These are phyloP conservation scores for Drosophila paramelanica DNA, from an alignment of 2,888 invertebrate species.

Conservation along the genomic window DNA sequence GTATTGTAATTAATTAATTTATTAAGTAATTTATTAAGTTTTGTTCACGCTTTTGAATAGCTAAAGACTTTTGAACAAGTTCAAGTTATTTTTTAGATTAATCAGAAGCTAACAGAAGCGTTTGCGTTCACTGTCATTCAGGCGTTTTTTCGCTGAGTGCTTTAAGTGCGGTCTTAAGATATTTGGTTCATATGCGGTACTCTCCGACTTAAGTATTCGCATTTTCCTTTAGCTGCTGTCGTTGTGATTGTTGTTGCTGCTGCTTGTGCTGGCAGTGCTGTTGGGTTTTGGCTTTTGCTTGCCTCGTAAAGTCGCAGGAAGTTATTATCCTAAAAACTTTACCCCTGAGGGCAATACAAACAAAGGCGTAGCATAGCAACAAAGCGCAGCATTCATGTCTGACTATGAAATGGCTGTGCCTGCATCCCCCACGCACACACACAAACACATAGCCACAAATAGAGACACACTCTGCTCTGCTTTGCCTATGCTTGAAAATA, in stretches of 20 bases:
- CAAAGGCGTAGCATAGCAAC: slow-evolving; percentile 77
- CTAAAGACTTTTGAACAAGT: neutral
- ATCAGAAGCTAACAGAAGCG: neutral
- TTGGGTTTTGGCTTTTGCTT: slow-evolving; percentile 69
- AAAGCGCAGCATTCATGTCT: slow-evolving; percentile 76
- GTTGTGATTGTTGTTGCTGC: slow-evolving; percentile 29
- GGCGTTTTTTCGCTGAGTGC: slow-evolving; percentile 48
- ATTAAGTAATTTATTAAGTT: too few relatives aligned
- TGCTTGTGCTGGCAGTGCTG: slow-evolving; percentile 26
- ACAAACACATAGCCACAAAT: slow-evolving; percentile 3
- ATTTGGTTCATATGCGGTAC: slow-evolving; percentile 64
- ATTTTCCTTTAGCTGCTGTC: slow-evolving; percentile 66
- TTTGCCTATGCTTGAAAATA: slow-evolving; percentile 73
- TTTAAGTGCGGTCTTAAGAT: slow-evolving; percentile 74
- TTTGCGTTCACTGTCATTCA: slow-evolving; percentile 36
- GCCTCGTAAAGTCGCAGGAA: slow-evolving; percentile 81
- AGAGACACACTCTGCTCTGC: slow-evolving; percentile 15
- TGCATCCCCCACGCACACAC: slow-evolving; percentile 41
- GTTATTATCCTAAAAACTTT: slow-evolving; percentile 83
- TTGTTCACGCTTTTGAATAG: too few relatives aligned
- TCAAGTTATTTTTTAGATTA: slow-evolving; percentile 1
- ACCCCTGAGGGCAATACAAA: slow-evolving; percentile 80
- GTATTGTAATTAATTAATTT: too few relatives aligned
- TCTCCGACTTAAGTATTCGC: slow-evolving; percentile 73
- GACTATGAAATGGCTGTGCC: slow-evolving; percentile 69